Evolutionary conservation across 1,140 invertebrate genomes (phyloP), one percentile per base, ranked within the genome.

Genomic region (Cecropterus lyciades): DNA sequence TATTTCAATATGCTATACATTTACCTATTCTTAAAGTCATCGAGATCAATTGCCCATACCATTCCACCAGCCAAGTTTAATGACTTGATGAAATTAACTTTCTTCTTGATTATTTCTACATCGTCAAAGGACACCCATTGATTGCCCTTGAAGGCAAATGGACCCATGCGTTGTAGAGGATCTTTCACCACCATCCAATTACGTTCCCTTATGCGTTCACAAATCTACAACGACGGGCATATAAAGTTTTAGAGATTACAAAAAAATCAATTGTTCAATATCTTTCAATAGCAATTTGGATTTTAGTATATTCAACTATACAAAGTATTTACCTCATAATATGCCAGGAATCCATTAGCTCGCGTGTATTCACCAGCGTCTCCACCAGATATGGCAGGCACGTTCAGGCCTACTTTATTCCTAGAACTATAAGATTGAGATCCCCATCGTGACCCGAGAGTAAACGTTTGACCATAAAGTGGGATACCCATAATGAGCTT

Each of bases 51-150:
- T 0, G 97, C 97, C 97, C 97, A 98, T 5, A 98, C 95, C 97
- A 98, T 98, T 10, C 96, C 97, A 48, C 97, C 97, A 0, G 96
- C 97, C 1, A 98, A 92, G 67, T 95, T 93, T 87, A 97, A 94
- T 7, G 95, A 93, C 68, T 95, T 94, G 2, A 97, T 94, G 69
- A 95, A 96, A 65, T 97, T 93, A 0, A 96, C 94, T 85, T 98
- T 98, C 55, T 94, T 94, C 42, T 94, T 93, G 3, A 98, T 95
- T 89, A 96, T 98, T 17, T 95, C 94, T 8, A 94, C 92, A 82
- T 98, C 97, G 84, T 98, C 98, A 75, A 95, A 98, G 8, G 96
- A 96, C 1, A 98, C 96, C 98, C 97, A 98, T 82, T 98, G 97
- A 60, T 96, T 96, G 8, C 95, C 96, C 66, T 96, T 96, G 79